Evolutionary conservation across 53 echinoderm and acorn worm species (phyloP).

Genomic region (Apostichopus leukothele): DNA sequence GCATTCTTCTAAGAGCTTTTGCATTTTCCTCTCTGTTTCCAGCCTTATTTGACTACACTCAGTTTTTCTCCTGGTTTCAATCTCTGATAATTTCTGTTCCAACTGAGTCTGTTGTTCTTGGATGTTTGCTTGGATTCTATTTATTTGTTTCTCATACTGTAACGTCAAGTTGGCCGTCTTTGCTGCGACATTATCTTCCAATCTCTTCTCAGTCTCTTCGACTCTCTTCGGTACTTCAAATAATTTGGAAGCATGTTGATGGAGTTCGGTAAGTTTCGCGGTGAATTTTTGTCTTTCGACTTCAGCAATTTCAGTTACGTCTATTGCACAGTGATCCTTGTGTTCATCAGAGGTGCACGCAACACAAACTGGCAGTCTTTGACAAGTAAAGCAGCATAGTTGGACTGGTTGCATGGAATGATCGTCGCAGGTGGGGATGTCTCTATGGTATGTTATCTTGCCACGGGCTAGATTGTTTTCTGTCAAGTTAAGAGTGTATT

Average conservation of each 20-base stretch:
- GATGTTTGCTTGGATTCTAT: neutral
- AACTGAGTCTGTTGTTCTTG: neutral
- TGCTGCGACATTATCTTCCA: neutral
- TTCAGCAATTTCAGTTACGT: neutral
- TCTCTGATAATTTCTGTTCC: neutral
- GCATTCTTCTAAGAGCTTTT: neutral
- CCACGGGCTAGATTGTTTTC: neutral
- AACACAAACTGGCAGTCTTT: neutral
- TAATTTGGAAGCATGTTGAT: neutral
- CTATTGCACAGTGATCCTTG: neutral
- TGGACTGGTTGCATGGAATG: neutral
- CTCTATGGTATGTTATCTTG: neutral
- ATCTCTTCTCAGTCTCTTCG: neutral
- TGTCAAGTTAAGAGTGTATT: too few relatives aligned
- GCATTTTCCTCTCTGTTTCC: neutral
- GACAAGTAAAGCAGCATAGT: neutral
- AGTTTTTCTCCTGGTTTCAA: neutral
- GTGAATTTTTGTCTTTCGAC: neutral
- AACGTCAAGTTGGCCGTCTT: neutral
- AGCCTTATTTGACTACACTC: neutral
- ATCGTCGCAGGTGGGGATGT: too few relatives aligned
- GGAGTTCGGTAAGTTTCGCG: neutral
- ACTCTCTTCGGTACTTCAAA: neutral
- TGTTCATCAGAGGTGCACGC: too few relatives aligned
- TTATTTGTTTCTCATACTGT: neutral